Percentiles rank a stretch among this genome's conserved stretches.
Evolutionary conservation across 2,113 vertebrate genomes (phyloP).

Genomic region (Lynx canadensis): DNA sequence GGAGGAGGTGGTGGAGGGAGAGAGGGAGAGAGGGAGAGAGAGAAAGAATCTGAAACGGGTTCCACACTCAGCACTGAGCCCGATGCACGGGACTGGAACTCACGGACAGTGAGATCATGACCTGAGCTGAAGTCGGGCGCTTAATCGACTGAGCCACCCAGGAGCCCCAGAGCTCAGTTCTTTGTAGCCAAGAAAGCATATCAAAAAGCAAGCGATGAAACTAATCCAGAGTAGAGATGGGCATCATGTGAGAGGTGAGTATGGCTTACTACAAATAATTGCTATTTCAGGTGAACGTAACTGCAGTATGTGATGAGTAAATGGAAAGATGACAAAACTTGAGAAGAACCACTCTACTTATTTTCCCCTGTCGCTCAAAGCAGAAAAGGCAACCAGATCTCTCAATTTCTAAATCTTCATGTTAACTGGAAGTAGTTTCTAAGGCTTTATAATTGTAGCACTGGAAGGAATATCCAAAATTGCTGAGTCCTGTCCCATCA

Average conservation of each 20-base stretch:
- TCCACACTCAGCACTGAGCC: no score
- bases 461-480: neutral
- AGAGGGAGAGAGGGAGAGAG: no score
- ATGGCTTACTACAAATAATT: neutral
- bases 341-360: neutral
- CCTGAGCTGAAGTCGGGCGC: no score
- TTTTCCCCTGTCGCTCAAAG: neutral
- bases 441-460: neutral
- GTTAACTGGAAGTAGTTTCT: neutral
- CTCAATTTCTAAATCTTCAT: neutral
- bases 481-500: neutral
- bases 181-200: neutral
- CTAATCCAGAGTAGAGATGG: neutral
- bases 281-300: neutral
- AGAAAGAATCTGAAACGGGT: no score
- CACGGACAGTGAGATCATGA: no score
- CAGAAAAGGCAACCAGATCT: neutral
- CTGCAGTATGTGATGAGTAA: neutral
- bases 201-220: neutral
- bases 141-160: no score
- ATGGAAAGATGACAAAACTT: neutral
- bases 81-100: no score
- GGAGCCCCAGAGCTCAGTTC: neutral
- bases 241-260: neutral
- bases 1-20: no score